These are phyloP conservation scores for Drosophila tripunctata DNA, from an alignment of 2,888 invertebrate genomes.

Conservation along the genomic window DNA sequence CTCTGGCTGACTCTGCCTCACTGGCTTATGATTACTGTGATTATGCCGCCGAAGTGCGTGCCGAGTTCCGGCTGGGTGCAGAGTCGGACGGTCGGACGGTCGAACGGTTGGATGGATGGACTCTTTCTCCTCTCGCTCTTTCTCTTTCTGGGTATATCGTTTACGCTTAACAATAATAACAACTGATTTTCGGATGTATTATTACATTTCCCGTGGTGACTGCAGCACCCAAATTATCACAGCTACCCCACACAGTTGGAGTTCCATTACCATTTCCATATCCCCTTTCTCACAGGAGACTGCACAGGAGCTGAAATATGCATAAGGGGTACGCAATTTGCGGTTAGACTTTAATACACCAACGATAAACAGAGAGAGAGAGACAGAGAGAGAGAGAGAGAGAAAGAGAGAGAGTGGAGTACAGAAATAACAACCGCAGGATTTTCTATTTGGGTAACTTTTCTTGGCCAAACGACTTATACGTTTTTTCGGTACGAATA, in stretches of 20 bases:
- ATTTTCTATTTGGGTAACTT: conserved; percentile 35
- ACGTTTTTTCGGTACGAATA: conserved; percentile 24
- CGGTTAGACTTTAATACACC: conserved; percentile 24
- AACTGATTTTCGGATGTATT: conserved; percentile 81
- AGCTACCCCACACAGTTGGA: conserved; percentile 70
- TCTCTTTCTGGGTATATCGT: conserved; percentile 46
- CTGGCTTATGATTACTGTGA: conserved; percentile 73
- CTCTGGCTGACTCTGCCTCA: conserved; percentile 17
- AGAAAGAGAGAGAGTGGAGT: not conserved
- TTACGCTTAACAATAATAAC: conserved; percentile 79
- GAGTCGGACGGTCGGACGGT: conserved; percentile 15
- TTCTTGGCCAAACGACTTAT: conserved; percentile 33
- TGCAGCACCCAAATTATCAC: conserved; percentile 76
- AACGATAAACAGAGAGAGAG: too few species aligned
- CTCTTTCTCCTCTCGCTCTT: conserved; percentile 6
- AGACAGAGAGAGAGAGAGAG: too few species aligned
- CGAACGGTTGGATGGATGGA: conserved; percentile 21
- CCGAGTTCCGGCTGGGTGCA: conserved; percentile 26
- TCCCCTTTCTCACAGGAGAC: not conserved
- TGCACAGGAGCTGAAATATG: not conserved
- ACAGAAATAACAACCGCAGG: conserved; percentile 37
- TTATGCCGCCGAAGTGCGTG: conserved; percentile 68
- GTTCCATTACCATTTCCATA: conserved; percentile 3
- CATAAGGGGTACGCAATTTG: conserved; percentile 27
- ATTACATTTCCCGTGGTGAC: conserved; percentile 75